Conservation (phyloP, 2,797 vertebrate genomes). For the Leontopithecus rosalia region DNA sequence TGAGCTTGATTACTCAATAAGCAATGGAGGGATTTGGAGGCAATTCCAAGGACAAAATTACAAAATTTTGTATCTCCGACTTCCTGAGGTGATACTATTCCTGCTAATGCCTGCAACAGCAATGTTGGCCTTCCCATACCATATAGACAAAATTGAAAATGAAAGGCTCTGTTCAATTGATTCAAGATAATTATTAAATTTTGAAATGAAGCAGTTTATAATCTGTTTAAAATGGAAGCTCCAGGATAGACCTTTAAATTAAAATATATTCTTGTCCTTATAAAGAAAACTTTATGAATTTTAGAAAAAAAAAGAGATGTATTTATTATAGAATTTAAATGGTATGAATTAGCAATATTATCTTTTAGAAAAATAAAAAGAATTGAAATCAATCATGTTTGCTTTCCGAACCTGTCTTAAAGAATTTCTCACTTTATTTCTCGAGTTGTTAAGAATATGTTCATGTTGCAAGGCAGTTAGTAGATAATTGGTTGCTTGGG, state of each 20-base stretch:
- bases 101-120: not conserved
- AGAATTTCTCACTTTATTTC: not conserved
- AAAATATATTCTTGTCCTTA: slow-evolving; percentile 24
- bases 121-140: not conserved
- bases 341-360: not conserved
- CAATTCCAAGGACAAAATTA: not conserved
- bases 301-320: not conserved
- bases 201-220: not conserved
- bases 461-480: not conserved
- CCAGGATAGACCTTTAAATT: not conserved
- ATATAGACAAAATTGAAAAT: not conserved
- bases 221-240: slow-evolving; percentile 17
- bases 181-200: not conserved
- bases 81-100: not conserved
- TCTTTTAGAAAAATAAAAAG: slow-evolving; percentile 11
- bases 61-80: not conserved
- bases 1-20: not conserved
- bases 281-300: slow-evolving; percentile 19
- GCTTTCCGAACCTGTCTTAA: not conserved
- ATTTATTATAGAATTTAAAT: slow-evolving; percentile 12
- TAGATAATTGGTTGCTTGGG: not conserved
- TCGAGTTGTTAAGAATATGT: not conserved
- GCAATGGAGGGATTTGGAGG: not conserved
- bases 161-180: not conserved
- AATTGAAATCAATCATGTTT: slow-evolving; percentile 13